A percentile compares a stretch with the other conserved stretches of the same genome.
These are phyloP conservation scores for Cheilosia grossa DNA, from an alignment of 2,888 invertebrate genomes.

Conservation along the genomic window DNA sequence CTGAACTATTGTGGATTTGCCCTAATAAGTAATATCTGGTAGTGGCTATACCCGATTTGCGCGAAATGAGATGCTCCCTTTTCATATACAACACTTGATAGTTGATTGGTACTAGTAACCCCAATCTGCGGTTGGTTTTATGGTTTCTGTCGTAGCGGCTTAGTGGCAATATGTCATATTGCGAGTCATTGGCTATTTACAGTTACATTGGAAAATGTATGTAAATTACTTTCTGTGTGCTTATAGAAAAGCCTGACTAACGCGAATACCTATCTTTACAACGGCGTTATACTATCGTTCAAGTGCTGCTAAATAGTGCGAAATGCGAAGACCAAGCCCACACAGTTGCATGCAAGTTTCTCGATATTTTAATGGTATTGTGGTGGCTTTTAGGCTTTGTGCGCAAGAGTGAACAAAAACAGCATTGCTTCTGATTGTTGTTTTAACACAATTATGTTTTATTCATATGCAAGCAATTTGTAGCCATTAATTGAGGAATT, in stretches of 20 bases:
- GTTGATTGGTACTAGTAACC: conserved; percentile 5
- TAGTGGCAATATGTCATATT: conserved; percentile 20
- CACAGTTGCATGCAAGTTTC: conserved; percentile 29
- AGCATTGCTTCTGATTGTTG: conserved; percentile 7
- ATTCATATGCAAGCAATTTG: conserved; percentile 42
- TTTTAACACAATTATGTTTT: conserved; percentile 36
- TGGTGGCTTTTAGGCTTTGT: conserved; percentile 12
- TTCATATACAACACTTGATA: conserved; percentile 13
- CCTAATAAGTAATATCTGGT: conserved; percentile 35
- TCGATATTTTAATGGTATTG: conserved; percentile 13
- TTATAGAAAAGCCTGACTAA: conserved; percentile 38
- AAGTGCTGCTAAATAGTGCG: conserved; percentile 27
- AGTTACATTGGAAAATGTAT: conserved; percentile 32
- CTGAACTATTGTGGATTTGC: conserved; percentile 22
- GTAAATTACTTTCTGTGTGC: conserved; percentile 49
- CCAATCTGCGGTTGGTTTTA: conserved; percentile 5
- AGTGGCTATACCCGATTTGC: not conserved
- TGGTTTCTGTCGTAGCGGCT: conserved; percentile 1
- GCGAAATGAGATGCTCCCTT: conserved; percentile 1
- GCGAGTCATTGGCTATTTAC: conserved; percentile 51
- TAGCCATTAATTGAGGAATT: conserved; percentile 24
- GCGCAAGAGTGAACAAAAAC: not conserved
- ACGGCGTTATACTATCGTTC: conserved; percentile 1
- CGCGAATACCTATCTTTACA: not conserved
- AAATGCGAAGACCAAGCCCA: not conserved